Evolutionary conservation across 2,797 vertebrate genomes (phyloP), one percentile per base, ranked within the genome.

Genomic region (Macroramphosus scolopax): DNA sequence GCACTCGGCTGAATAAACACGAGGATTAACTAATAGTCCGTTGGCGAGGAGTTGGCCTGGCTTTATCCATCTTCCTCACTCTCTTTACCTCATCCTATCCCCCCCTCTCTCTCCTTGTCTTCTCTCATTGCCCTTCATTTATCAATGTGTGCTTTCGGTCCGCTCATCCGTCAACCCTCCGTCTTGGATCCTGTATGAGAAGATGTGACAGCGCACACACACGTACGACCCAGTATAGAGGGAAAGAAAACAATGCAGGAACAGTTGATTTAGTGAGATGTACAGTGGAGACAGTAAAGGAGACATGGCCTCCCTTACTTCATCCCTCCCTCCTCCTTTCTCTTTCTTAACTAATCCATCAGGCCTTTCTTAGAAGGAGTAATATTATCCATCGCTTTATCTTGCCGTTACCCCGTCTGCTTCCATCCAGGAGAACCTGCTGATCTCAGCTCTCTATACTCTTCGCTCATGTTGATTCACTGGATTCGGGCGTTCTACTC

Each of bases 1-100:
- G 75, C 72, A 72, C 79, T 79, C 66, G 42, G 75, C 58, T 82
- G 67, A 63, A 83, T 88, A 88, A 89, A 90, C 86, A 88, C 55
- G 18, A 43, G 81, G 77, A 86, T 89, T 83, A 87, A 83, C 76
- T 81, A 83, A 87, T 85, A 86, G 68, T 80, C 68, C 20, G 54
- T 66, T 87, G 84, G 85, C 84, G 67, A 53, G 39, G 57, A 69
- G 24, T 59, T 17, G 1, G 17, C 29, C 42, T 35, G 38, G 44
- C 63, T 63, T 25, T 16, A 5, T 58, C 33, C 24, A 38, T 3
- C 2, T 6, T 18, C 39, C 46, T 42, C 36, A n/a, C 55, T 26
- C 12, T 41, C 8, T 18, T 10, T 25, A 17, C 20, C 8, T 59
- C 42, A 6, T 47, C 32, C 40, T 17, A 12, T 30, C 35, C 48